Evolutionary conservation across 2,888 invertebrate species (phyloP), one percentile per base, ranked within the genome.

Genomic region (Helicoverpa assulta): DNA sequence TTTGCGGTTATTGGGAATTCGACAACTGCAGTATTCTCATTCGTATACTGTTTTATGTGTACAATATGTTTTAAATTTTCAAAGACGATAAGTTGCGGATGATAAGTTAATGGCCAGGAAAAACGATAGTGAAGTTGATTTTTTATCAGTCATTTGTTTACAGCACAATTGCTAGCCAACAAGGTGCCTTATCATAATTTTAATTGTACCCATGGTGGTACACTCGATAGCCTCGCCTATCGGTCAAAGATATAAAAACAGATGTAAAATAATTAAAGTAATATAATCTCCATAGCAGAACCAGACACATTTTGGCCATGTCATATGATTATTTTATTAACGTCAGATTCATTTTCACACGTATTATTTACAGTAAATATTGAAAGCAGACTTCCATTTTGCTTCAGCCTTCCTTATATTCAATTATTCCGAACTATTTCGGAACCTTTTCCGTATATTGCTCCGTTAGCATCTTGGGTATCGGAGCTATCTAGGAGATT

Each of bases 211-310:
- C 52, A 62, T 21, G 43, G 19, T 53, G 14, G 37, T 67, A 55
- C 65, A 69, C 50, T 56, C 14, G 52, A 79, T 75, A 70, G n/a
- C 37, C 61, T 14, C 50, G 2, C 16, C 7, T 60, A 69, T 65
- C 52, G 8, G 55, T 29, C n/a, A 18, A 21, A 51, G 76, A 80
- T 77, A 75, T 75, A 33, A 67, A 69, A 80, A 75, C 77, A 77
- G 80, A 77, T 75, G 77, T 75, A n/a, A 26, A 26, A 8, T 33
- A 8, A 79, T 54, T 56, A 43, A 68, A 19, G 79, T 62, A 69
- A 79, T 61, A 52, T 14, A 52, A 75, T 6, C 47, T 4, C 7
- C 60, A 57, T 60, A 60, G n/a, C 51, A 52, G 33, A 60, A 43
- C 76, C 76, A 77, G 80, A 75, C 19, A 64, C 63, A 61, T 63